Conservation (phyloP, 2,113 vertebrate genomes). For the Clarias magur region DNA sequence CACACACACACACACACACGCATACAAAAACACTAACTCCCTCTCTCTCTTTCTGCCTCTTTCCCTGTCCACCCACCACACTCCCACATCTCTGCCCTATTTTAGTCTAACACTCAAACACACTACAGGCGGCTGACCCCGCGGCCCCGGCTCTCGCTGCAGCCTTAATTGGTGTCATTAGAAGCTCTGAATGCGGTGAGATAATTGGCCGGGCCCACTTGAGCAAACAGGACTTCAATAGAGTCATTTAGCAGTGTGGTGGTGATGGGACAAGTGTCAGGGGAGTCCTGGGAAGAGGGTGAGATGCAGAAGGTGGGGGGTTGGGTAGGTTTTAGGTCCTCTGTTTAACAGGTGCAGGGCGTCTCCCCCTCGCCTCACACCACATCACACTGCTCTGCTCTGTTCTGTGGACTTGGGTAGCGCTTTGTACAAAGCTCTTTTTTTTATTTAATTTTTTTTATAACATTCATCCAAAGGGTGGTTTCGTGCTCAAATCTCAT, state of each 20-base stretch:
- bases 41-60: constrained; percentile 27
- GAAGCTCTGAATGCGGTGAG: constrained; percentile 53
- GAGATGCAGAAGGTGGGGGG: constrained; percentile 6
- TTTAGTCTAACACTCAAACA: constrained; percentile 40
- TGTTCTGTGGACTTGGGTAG: neutral
- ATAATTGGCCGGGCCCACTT: constrained; percentile 58
- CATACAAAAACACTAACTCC: neutral
- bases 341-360: constrained; percentile 38
- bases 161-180: constrained; percentile 59
- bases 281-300: constrained; percentile 40
- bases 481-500: neutral
- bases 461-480: neutral
- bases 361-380: neutral
- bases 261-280: constrained; percentile 34
- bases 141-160: constrained; percentile 50
- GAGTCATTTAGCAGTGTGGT: constrained; percentile 53
- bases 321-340: constrained; percentile 29
- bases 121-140: constrained; percentile 39
- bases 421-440: neutral
- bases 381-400: neutral
- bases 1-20: constrained; percentile 36
- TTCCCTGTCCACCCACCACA: constrained; percentile 39
- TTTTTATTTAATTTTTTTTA: too few relatives aligned
- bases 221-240: constrained; percentile 58
- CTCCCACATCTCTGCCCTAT: constrained; percentile 48